Base-by-base conservation (phyloP, 1,140 invertebrate genomes). In the Stegodyphus mimosarum region DNA sequence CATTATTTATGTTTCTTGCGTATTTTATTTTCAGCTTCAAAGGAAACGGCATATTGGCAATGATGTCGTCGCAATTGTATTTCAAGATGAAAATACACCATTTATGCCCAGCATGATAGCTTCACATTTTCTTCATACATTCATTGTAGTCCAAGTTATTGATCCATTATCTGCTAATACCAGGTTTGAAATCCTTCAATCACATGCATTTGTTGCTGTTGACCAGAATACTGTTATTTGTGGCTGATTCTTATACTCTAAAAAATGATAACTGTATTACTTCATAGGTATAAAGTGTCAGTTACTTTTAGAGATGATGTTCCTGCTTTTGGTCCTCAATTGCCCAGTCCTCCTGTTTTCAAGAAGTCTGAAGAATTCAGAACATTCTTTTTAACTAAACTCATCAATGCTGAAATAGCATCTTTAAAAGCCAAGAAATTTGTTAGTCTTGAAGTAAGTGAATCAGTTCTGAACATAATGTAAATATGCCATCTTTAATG, bases 21-120 rank as follows among this genome's bases (percentile, higher is more conserved):
- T 5, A 11, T 60, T 60, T 60, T 15, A 60, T 11, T 60, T 11
- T 17, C 87, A 87, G 87, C 55, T 87, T 11, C 87, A 87, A 85
- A 52, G 87, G 6, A 87, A 87, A 15, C 74, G 87, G 50, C 87
- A 87, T 48, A 85, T 87, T 91, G 91, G 96, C 86, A 99, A 99
- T 90, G 98, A 99, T 90, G 99, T 99, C 86, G 97, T 99, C n/a
- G 97, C 97, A 73, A 95, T 99, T 81, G 95, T 99, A 87, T 98
- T 97, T 91, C 98, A 99, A 93, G 98, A 99, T 91, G 94, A 94
- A 87, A 96, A 98, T 90, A 99, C 98, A 49, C 97, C 97, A 75
- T 99, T 99, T 91, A 96, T 96, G 53, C 98, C 98, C 33, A 97
- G 98, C 91, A 98, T 99, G 96, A 99, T 99, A 83, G 97, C 97